Base-by-base conservation (phyloP, 2,113 vertebrate genomes). In the Albula goreensis region DNA sequence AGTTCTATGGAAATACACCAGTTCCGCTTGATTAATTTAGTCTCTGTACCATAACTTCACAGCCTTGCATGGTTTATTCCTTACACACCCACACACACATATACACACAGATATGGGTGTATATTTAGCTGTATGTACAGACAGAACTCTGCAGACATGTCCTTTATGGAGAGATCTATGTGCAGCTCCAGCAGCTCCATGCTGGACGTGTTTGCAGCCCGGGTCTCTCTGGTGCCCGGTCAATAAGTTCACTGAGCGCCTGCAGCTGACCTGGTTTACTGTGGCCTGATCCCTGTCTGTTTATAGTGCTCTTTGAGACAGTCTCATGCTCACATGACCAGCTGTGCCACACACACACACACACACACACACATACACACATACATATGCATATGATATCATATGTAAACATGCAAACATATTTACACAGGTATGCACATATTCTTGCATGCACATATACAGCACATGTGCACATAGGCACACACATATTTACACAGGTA, bases 261-360 rank as follows among this genome's bases (percentile, higher is more conserved):
- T 31, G 70, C 22, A 74, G 70, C 70, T 74, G 70, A 31, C 70
- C 70, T 74, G 70, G 22, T 74, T 74, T 74, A 74, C 70, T 74
- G 70, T 11, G 70, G 70, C n/a, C 22, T 74, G 70, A 74, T 31
- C 70, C 70, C 70, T 31, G 60, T 74, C 70, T 74, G 70, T 74
- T 74, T 74, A 74, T 74, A 74, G 70, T n/a, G 31, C 70, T 74
- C 19, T n/a, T 22, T 74, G 22, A 74, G 70, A 31, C 9, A n/a
- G 70, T 22, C n/a, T 6, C 70, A 11, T 9, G 70, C 25, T 31
- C 70, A 10, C 70, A 8, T 66, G 60, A 19, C 60, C 17, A 66
- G 7, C 60, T 22, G 60, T 22, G 17, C 17, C 17, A 19, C 60
- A 1, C 70, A 31, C 70, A 31, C 25, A 31, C 3, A 63, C n/a